These are phyloP conservation scores for Pollenia griseotomentosa DNA, from an alignment of 2,888 invertebrate species.

Conservation along the genomic window DNA sequence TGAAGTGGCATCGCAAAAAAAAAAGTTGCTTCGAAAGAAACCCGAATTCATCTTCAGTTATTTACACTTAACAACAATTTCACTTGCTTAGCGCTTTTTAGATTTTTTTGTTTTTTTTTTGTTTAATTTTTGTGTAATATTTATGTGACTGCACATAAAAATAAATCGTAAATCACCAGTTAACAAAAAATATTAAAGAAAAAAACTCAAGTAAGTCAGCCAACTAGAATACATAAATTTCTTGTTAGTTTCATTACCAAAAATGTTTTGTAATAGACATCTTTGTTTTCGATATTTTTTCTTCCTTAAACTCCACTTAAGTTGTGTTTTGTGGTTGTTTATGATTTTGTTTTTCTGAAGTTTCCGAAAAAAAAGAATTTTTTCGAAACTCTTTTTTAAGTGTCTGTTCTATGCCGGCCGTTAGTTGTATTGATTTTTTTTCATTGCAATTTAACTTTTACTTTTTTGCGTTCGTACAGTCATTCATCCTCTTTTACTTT, in stretches of 20 bases:
- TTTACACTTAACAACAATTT: slow-evolving; percentile 61
- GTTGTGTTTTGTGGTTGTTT: slow-evolving; percentile 47
- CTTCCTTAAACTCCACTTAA: background rate
- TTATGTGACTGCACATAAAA: slow-evolving; percentile 45
- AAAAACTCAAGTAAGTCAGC: slow-evolving; percentile 22
- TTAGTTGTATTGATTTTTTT: slow-evolving; percentile 57
- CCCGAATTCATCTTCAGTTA: slow-evolving; percentile 52
- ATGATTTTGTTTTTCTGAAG: slow-evolving; percentile 22
- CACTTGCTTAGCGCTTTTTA: slow-evolving; percentile 73
- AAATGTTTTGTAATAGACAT: slow-evolving; percentile 26
- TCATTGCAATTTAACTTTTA: slow-evolving; percentile 53
- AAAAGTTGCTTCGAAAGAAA: background rate
- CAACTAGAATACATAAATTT: slow-evolving; percentile 37
- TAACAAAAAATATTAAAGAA: slow-evolving; percentile 47
- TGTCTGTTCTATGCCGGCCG: slow-evolving; percentile 48
- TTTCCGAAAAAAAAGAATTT: background rate
- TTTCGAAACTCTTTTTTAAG: background rate
- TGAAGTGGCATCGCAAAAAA: background rate
- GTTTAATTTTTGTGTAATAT: background rate
- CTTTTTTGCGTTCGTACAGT: slow-evolving; percentile 16
- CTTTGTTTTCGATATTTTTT: background rate
- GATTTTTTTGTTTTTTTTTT: slow-evolving; percentile 35
- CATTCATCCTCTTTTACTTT: background rate
- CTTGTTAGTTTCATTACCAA: slow-evolving; percentile 22
- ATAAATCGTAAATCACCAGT: slow-evolving; percentile 69